These are phyloP conservation scores for Eumeta japonica DNA, from an alignment of 1,140 invertebrate species.

Conservation along the genomic window DNA sequence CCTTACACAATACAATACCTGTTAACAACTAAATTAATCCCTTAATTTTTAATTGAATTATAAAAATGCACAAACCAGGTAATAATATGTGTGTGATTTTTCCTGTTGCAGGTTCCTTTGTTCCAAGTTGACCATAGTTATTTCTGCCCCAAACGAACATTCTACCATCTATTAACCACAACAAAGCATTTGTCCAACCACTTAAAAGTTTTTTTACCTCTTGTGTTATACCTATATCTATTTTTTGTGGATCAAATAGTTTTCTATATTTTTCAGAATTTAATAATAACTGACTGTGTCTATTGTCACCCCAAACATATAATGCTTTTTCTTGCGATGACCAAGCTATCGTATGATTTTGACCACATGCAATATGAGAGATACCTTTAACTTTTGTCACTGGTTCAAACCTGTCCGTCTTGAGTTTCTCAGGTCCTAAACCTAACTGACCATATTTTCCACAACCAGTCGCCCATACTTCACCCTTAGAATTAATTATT, in stretches of 20 bases:
- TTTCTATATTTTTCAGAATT: slow-evolving; percentile 41
- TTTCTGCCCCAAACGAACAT: slow-evolving; percentile 78
- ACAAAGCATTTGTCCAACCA: slow-evolving; percentile 75
- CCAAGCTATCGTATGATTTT: slow-evolving; percentile 70
- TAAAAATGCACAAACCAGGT: slow-evolving; percentile 26
- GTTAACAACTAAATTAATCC: background rate
- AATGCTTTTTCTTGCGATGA: slow-evolving; percentile 59
- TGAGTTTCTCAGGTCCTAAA: slow-evolving; percentile 44
- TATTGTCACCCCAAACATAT: slow-evolving; percentile 73
- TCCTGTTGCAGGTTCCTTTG: slow-evolving; percentile 23
- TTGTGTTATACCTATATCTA: slow-evolving; percentile 53
- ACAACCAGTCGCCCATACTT: slow-evolving; percentile 63
- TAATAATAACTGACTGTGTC: slow-evolving; percentile 67
- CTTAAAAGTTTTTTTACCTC: slow-evolving; percentile 57
- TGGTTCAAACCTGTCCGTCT: slow-evolving; percentile 57
- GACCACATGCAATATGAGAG: slow-evolving; percentile 66
- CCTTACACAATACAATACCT: no score
- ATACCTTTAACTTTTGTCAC: slow-evolving; percentile 59
- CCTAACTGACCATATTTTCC: slow-evolving; percentile 68
- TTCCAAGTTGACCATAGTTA: slow-evolving; percentile 74
- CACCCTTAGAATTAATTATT: slow-evolving; percentile 63
- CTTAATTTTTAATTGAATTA: background rate
- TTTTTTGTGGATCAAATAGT: slow-evolving; percentile 50
- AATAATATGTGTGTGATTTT: slow-evolving; percentile 28
- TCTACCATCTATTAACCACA: slow-evolving; percentile 60